Evolutionary conservation across 2,797 vertebrate genomes (phyloP).

Genomic region (Graptemys geographica): DNA sequence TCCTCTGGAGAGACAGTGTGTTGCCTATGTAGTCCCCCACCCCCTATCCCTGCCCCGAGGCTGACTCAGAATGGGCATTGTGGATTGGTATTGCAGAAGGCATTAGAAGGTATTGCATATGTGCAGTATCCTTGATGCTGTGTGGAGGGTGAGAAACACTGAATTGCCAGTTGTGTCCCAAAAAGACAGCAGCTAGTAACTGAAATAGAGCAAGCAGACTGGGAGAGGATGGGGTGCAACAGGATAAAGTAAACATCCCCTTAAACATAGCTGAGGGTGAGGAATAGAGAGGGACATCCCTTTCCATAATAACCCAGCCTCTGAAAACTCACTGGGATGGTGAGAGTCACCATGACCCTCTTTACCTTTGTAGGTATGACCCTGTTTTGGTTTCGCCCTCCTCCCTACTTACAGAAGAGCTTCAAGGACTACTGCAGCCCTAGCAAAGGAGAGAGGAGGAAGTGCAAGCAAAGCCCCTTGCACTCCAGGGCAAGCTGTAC

Average conservation of each 20-base stretch:
- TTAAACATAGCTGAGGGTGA: background rate
- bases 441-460: background rate
- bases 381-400: background rate
- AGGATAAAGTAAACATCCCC: background rate
- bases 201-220: background rate
- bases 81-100: rapidly evolving
- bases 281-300: background rate
- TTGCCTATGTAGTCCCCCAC: background rate
- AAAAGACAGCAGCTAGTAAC: background rate
- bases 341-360: background rate
- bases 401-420: background rate
- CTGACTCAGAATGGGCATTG: background rate
- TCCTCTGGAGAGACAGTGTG: background rate
- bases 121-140: background rate
- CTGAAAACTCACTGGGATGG: background rate
- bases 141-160: background rate
- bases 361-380: background rate
- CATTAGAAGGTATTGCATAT: background rate
- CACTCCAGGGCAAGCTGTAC: background rate
- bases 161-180: background rate
- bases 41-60: background rate
- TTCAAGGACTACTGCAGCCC: background rate
- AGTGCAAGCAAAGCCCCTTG: background rate
- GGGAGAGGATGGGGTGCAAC: background rate
- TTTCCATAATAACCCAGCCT: background rate